Evolutionary conservation across 1,140 invertebrate species (phyloP), one percentile per base, ranked within the genome.

Genomic region (Pseudomyrmex gracilis): DNA sequence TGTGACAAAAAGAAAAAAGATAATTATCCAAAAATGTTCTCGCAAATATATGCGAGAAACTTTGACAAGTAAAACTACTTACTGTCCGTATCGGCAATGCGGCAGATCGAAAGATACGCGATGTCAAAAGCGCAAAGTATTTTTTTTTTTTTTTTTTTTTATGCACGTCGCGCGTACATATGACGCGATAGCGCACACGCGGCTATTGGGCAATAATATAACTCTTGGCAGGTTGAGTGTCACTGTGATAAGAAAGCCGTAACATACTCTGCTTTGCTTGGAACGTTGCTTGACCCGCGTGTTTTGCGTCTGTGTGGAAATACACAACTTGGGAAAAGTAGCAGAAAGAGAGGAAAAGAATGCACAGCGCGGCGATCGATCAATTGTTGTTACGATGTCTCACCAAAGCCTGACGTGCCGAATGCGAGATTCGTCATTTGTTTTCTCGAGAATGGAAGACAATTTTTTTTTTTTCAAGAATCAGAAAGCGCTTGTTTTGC

Each of bases 221-320:
- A 63, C 13, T 64, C 57, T 64, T 49, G 24, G 5, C 13, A 20
- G 47, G 83, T 90, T 92, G 90, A 87, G 85, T 60, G 86, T 85
- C 89, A 87, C 88, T 91, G 88, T 89, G 91, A 92, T 92, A 92
- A 92, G 90, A 67, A 86, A 67, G 20, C 43, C 67, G 74, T 55
- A 89, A 80, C 73, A 84, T 68, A 67, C 55, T 70, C 66, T 15
- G 43, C 64, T 55, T 64, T 83, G 71, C 84, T 87, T 86, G 87
- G 85, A 90, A 85, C 76, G 73, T 84, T 88, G 88, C 51, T 87
- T 87, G 82, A 87, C 73, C 86, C 61, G 60, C 12, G 13, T 47
- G 13, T 47, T 87, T 22, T 0, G 34, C 5, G 22, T 15, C 49
- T n/a, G 24, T 2, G 43, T 49, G 53, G 34, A 34, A 34, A 34